Evolutionary conservation across 2,888 invertebrate species (phyloP), one percentile per base, ranked within the genome.

Genomic region (Stenotaenia linearis): DNA sequence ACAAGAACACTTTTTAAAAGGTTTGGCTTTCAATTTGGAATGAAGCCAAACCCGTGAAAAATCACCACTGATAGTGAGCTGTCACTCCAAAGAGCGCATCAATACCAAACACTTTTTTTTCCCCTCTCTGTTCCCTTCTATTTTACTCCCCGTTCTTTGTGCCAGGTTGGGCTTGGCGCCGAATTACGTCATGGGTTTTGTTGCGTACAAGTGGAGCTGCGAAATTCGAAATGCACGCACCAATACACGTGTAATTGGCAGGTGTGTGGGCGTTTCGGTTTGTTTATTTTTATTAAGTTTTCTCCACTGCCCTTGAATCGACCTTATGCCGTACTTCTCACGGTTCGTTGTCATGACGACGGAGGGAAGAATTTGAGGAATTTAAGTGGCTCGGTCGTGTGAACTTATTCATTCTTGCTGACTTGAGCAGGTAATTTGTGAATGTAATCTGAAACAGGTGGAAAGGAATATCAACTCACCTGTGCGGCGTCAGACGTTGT

Each of bases 1-100:
- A 69, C 69, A 69, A 69, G 69, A 69, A 69, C 69, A 69, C 69
- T 69, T 69, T 69, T 69, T 69, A 69, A 69, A 69, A 69, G 69
- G 69, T 69, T 69, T 69, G 69, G 69, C 69, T 69, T 69, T 69
- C 69, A 69, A 69, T 69, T 69, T 69, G 69, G 69, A 69, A 69
- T 69, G 69, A 69, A 69, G 69, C 69, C 69, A 69, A 69, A 69
- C 69, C 69, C 69, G 69, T 69, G 69, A 69, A 69, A 69, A 69
- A 69, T 69, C 69, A 69, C 69, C 69, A 69, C 69, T 69, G 69
- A 69, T 69, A 69, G 69, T 28, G 69, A 69, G 69, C 69, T 69
- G 69, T 69, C 69, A 69, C 69, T 69, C 69, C 69, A 69, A 69
- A 69, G 69, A 69, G 69, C 69, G 69, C 69, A 69, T 69, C 69